Conservation (phyloP, 2,888 invertebrate genomes). For the Nesidiocoris tenuis region DNA sequence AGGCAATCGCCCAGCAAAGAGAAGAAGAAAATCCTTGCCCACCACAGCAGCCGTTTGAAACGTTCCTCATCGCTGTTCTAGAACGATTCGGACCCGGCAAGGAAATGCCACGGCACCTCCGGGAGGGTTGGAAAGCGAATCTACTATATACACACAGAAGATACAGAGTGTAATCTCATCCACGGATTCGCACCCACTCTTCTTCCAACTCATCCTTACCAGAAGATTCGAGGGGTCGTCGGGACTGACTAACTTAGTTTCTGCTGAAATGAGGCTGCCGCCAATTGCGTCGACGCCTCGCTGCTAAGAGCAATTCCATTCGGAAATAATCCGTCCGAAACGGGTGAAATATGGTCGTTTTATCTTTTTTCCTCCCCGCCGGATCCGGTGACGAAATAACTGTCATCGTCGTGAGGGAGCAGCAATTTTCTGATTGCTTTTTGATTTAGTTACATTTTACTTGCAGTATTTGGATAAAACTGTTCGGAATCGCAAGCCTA, state of each 20-base stretch:
- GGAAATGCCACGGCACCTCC: not conserved
- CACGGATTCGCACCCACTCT: not conserved
- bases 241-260: slow-evolving; percentile 21
- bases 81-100: not conserved
- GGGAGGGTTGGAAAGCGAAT: no score
- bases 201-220: not conserved
- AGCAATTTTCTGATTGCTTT: not conserved
- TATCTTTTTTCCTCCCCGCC: not conserved
- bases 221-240: not conserved
- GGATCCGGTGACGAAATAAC: not conserved
- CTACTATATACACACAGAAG: not conserved
- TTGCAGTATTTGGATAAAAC: no score
- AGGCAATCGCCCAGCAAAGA: no score
- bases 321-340: not conserved
- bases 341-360: not conserved
- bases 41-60: no score
- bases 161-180: not conserved
- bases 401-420: not conserved
- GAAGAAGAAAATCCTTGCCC: no score
- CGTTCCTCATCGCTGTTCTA: not conserved
- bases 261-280: slow-evolving; percentile 19
- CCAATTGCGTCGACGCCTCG: slow-evolving; percentile 1
- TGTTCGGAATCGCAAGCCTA: no score
- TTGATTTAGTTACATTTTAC: not conserved
- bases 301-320: not conserved